Conservation (phyloP, 2,797 vertebrate genomes). For the Tapirus indicus region DNA sequence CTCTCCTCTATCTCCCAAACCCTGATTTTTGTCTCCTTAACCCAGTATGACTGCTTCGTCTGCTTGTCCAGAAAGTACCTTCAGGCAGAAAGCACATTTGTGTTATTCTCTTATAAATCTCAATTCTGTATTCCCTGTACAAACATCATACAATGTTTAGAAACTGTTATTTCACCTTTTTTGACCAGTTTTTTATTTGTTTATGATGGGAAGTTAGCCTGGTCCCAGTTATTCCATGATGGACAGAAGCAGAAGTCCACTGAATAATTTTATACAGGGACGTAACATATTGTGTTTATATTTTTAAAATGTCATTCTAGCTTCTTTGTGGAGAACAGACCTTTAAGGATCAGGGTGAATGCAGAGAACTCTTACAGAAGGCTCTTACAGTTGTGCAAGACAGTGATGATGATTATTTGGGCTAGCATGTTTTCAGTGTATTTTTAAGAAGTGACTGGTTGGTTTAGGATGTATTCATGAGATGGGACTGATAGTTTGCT, state of each 20-base stretch:
- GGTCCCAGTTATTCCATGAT: background rate
- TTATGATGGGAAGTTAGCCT: background rate
- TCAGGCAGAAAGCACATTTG: background rate
- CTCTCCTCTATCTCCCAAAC: background rate
- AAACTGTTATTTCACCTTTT: background rate
- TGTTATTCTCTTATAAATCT: background rate
- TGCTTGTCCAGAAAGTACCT: background rate
- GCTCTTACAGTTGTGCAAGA: background rate
- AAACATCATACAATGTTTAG: background rate
- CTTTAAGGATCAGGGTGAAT: background rate
- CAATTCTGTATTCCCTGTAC: background rate
- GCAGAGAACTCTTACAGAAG: background rate
- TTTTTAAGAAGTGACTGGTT: background rate
- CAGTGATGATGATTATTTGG: background rate
- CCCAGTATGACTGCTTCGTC: background rate
- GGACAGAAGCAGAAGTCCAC: background rate
- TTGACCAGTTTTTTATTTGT: background rate
- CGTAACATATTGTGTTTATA: background rate
- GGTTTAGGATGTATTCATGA: background rate
- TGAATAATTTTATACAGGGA: background rate
- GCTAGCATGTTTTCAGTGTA: background rate
- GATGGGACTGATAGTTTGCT: background rate
- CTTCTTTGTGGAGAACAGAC: background rate
- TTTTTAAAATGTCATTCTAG: background rate
- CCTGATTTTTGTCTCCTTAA: background rate